Conservation (phyloP, 2,797 vertebrate species). For the Esox masquinongy region DNA sequence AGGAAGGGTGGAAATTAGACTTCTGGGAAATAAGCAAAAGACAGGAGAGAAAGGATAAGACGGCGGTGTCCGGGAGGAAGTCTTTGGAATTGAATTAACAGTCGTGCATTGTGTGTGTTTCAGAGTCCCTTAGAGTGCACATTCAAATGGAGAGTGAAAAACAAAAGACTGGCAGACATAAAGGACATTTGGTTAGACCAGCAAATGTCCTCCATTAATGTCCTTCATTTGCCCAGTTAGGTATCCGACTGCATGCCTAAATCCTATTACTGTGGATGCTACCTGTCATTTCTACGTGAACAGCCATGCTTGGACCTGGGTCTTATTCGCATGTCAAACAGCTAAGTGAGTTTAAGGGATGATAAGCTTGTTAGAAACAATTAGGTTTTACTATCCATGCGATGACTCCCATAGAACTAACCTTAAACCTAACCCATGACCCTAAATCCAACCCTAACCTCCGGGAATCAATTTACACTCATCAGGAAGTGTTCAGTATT, state of each 20-base stretch:
- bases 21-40: constrained; percentile 6
- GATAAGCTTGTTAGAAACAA: constrained; percentile 30
- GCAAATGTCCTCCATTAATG: background rate
- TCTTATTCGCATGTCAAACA: constrained; percentile 12
- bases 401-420: too few species aligned
- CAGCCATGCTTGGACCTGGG: constrained; percentile 2
- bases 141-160: background rate
- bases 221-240: background rate
- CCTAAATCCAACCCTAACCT: too few species aligned
- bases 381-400: too few species aligned
- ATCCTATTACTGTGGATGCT: constrained; percentile 50
- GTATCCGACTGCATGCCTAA: constrained; percentile 51
- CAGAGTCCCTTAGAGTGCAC: background rate
- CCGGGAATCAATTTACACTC: too few species aligned
- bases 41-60: constrained; percentile 9
- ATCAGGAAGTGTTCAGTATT: too few species aligned
- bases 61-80: background rate
- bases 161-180: background rate
- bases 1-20: constrained; percentile 19
- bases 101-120: background rate
- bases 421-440: too few species aligned
- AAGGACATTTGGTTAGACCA: background rate
- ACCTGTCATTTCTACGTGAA: constrained; percentile 49
- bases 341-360: constrained; percentile 49
- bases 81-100: background rate